These are phyloP conservation scores for Parapristionchus giblindavisi DNA, from an alignment of 2,888 invertebrate species.

Conservation along the genomic window DNA sequence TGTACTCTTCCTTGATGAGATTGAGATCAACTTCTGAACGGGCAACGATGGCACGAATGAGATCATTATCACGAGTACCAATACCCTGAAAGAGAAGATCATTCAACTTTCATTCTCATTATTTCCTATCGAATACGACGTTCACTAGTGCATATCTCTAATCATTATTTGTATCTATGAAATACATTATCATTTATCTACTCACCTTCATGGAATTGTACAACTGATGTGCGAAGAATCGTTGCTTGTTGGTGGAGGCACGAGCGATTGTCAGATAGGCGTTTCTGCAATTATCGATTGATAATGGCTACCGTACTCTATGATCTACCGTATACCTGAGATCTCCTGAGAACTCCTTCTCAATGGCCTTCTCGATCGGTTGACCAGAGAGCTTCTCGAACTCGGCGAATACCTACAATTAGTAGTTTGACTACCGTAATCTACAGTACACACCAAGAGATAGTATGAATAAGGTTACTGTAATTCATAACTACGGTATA, in stretches of 20 bases:
- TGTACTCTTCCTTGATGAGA: conserved; percentile 84
- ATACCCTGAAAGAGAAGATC: conserved; percentile 53
- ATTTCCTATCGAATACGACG: not conserved
- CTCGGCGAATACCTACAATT: conserved; percentile 57
- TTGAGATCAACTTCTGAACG: conserved; percentile 77
- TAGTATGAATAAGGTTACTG: not conserved
- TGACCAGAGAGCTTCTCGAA: conserved; percentile 64
- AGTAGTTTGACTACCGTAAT: not conserved
- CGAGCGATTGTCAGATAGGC: conserved; percentile 49
- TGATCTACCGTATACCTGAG: not conserved
- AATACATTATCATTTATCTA: not conserved
- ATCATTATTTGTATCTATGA: not conserved
- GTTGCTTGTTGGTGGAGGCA: conserved; percentile 51
- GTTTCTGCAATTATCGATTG: no score
- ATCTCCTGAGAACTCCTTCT: conserved; percentile 67
- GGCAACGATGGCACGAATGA: conserved; percentile 68
- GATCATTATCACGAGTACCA: conserved; percentile 67
- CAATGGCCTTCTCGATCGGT: conserved; percentile 68
- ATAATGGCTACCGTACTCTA: not conserved
- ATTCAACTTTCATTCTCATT: not conserved
- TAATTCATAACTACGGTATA: conserved; percentile 29
- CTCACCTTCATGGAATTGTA: conserved; percentile 63
- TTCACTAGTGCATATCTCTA: no score
- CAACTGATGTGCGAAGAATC: conserved; percentile 65
- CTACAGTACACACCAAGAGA: not conserved